Evolutionary conservation across 2,113 vertebrate genomes (phyloP), one percentile per base, ranked within the genome.

Genomic region (Engraulis encrasicolus): DNA sequence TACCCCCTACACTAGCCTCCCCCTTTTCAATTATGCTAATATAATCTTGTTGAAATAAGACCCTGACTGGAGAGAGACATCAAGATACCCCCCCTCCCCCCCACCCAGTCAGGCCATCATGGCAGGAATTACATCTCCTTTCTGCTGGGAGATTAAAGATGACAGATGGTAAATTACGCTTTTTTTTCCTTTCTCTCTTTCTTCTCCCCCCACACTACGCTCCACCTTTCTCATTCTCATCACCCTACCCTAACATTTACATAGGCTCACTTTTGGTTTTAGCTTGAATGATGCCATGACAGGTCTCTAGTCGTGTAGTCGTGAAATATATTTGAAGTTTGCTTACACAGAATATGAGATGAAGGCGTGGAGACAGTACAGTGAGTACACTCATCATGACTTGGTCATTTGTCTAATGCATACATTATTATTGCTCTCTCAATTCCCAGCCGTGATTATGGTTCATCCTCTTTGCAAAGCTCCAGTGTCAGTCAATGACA

Each of bases 11-110:
- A n/a, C 90, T 78, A 81, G 89, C 90, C 84, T 84, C 79, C 27
- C 14, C 6, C 31, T 90, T 88, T 89, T 90, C 87, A 91, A 84
- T 92, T 89, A 91, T 90, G 86, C 84, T 89, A 92, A 95, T 93
- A 83, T 78, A 90, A 90, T 89, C 89, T 92, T 90, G 91, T 91
- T 90, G 87, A 86, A 83, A 90, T 84, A 84, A 88, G 88, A 87
- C 88, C 87, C 89, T 90, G 88, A 91, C 87, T 83, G 83, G 81
- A 82, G 66, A 14, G 61, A 81, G 87, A 84, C 88, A 89, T 85
- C 84, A 82, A 49, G 82, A 80, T 83, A 85, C 81, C 85, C n/a
- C n/a, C n/a, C n/a, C n/a, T n/a, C n/a, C n/a, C n/a, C n/a, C n/a
- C n/a, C n/a, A n/a, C n/a, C n/a, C 82, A 88, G 88, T 84, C 83